Evolutionary conservation across 2,888 invertebrate species (phyloP).

Genomic region (Cordilura impudica): DNA sequence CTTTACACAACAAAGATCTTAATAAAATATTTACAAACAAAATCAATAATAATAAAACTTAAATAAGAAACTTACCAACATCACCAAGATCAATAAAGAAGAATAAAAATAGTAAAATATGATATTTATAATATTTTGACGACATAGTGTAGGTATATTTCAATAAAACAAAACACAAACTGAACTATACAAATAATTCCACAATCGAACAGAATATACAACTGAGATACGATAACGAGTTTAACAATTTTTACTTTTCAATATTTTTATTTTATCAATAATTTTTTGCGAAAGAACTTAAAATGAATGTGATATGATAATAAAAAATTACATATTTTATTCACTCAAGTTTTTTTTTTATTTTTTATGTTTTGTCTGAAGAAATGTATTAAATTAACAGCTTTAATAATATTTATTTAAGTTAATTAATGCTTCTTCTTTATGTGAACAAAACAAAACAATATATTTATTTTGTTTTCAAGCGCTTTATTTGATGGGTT

Average conservation of each 20-base stretch:
- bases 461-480: background rate
- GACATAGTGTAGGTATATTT: slow-evolving; percentile 42
- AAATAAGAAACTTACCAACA: slow-evolving; percentile 58
- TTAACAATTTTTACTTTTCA: too few relatives aligned
- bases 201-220: slow-evolving; percentile 13
- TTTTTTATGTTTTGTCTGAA: background rate
- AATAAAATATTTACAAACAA: slow-evolving; percentile 7
- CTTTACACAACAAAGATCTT: background rate
- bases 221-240: background rate
- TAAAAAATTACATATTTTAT: background rate
- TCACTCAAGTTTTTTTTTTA: background rate
- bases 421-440: background rate
- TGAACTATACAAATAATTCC: slow-evolving; percentile 3
- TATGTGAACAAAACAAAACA: background rate
- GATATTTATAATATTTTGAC: slow-evolving; percentile 38
- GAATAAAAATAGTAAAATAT: slow-evolving; percentile 54
- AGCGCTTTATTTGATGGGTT: background rate
- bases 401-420: background rate
- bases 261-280: background rate
- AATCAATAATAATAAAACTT: slow-evolving; percentile 1
- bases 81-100: slow-evolving; percentile 44
- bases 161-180: background rate
- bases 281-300: background rate
- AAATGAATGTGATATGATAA: background rate
- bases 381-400: background rate